Base-by-base conservation (phyloP, 2,113 vertebrate species). In the Irena cyanogastra region DNA sequence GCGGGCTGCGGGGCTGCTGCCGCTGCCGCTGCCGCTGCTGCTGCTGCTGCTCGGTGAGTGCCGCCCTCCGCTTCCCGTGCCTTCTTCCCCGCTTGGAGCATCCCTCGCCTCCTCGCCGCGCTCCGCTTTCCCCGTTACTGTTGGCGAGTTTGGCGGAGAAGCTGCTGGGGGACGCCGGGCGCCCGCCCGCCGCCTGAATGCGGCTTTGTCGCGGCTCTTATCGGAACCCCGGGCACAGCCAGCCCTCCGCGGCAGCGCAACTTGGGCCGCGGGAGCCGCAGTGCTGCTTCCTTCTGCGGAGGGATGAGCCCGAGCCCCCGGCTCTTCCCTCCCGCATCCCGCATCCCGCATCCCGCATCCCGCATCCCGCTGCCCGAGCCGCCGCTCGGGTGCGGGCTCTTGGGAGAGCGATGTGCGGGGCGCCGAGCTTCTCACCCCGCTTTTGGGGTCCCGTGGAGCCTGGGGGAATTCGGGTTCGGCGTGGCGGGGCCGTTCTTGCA, bases 11-110 rank as follows among this genome's bases (percentile, higher is more conserved):
- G 70, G 65, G 76, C 87, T 77, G 86, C 82, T 70, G 37, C 92
- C 21, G 87, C 91, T 86, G 74, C 85, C 78, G 47, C 72, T 17
- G 68, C 83, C 12, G 65, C 76, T 16, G 69, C 77, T 84, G 69
- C 87, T 56, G 60, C 77, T 84, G 69, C 87, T 56, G 60, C 77
- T 87, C 65, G 89, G 94, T 94, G n/a, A 92, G 92, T 94, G 89
- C 76, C 71, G 10, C 68, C 39, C 16, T n/a, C 21, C 24, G 16
- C 59, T 66, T 9, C 8, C 65, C 22, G 20, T 3, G 47, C 49
- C 53, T 26, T 4, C 45, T 20, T 2, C 15, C 65, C 41, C 47
- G 4, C 45, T 35, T 2, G 21, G 0, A 39, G 41, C 88, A 63
- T 78, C 69, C 35, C 53, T 80, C 30, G 3, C 24, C 50, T 18